phyloP scores from a whole-genome alignment of 2,797 vertebrate species.

The Enteromius mattozi region DNA sequence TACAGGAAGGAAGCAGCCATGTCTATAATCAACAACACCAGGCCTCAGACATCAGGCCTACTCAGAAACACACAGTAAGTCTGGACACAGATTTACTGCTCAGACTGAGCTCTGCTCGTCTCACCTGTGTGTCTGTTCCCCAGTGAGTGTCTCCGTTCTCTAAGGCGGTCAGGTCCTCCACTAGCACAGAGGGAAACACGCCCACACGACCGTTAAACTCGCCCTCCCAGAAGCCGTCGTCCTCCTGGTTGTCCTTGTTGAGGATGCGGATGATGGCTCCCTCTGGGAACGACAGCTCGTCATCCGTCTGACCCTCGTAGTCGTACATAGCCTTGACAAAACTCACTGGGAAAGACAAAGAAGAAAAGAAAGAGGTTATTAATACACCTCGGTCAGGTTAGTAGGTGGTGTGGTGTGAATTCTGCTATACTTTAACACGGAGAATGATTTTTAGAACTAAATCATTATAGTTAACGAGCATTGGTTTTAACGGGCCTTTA shows the following conservation, averaged over 20 bases:
- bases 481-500: too few relatives aligned
- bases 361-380: conserved; percentile 16
- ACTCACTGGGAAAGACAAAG: conserved; percentile 77
- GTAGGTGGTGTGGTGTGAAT: too few relatives aligned
- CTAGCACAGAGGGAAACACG: conserved; percentile 94
- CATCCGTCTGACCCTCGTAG: conserved; percentile 94
- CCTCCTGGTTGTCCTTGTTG: conserved; percentile 95
- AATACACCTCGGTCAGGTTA: background rate
- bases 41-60: conserved; percentile 21
- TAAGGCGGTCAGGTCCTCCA: conserved; percentile 87
- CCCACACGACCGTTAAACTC: conserved; percentile 91
- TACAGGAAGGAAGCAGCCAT: conserved; percentile 54
- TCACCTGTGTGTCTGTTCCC: conserved; percentile 79
- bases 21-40: conserved; percentile 50
- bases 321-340: conserved; percentile 98
- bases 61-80: conserved; percentile 8
- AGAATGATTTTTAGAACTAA: too few relatives aligned
- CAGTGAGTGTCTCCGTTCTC: conserved; percentile 87
- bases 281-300: conserved; percentile 93
- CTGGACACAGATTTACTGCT: background rate
- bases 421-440: too few relatives aligned
- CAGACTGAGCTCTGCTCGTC: conserved; percentile 59
- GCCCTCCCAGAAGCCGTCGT: conserved; percentile 99
- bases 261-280: conserved; percentile 95
- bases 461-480: too few relatives aligned